phyloP scores from a whole-genome alignment of 2,113 vertebrate species.

The Myrmecobius fasciatus region DNA sequence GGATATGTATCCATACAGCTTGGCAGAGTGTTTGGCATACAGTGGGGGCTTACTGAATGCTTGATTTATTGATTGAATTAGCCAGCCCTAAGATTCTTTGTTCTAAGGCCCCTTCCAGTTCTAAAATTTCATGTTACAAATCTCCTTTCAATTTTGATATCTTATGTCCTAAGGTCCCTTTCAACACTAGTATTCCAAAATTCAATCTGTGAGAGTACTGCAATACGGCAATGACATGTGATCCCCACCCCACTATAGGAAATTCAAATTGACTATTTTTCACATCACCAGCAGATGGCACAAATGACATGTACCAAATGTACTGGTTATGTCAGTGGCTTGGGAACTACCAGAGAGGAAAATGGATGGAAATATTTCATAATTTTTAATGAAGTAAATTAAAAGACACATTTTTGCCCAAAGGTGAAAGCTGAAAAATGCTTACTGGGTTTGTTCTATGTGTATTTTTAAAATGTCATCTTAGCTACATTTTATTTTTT shows the following conservation, averaged over 20 bases:
- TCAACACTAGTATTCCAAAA: background rate
- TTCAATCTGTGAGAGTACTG: background rate
- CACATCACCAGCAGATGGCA: background rate
- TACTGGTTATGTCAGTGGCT: background rate
- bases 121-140: too few relatives aligned
- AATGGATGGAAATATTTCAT: background rate
- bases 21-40: background rate
- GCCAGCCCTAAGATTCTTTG: background rate
- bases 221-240: background rate
- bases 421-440: background rate
- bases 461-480: background rate
- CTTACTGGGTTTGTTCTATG: background rate
- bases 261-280: background rate
- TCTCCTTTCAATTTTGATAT: background rate
- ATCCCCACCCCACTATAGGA: background rate
- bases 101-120: too few relatives aligned
- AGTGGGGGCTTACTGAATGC: background rate
- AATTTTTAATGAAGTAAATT: background rate
- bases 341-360: background rate
- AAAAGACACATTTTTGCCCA: background rate
- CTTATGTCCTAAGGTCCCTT: background rate
- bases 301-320: background rate
- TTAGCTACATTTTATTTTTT: background rate
- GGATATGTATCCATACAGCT: background rate
- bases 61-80: background rate